Evolutionary conservation across 1,140 invertebrate species (phyloP), one percentile per base, ranked within the genome.

Genomic region (Drosophila kurseongensis): DNA sequence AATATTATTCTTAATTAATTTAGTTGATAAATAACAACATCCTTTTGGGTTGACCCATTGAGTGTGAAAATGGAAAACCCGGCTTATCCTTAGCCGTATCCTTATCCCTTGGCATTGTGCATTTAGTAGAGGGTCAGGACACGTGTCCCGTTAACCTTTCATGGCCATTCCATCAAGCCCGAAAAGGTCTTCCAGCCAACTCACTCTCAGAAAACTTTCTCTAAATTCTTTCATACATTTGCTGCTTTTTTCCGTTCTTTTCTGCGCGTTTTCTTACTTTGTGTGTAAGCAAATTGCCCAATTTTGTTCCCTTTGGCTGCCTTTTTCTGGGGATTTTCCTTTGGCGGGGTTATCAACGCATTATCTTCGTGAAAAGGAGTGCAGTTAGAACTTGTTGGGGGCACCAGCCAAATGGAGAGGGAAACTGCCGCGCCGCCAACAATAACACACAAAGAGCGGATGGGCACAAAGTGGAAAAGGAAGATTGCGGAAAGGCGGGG

Each of bases 231-330:
- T 76, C 42, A 55, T 75, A 77, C 71, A 67, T 62, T 50, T 59
- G 66, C 61, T 58, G 40, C 32, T 68, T 69, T 56, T 38, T 29
- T 67, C 56, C 62, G 42, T 40, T 56, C 35, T 38, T 29, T 41
- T 44, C 58, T 55, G 42, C 67, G 56, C 61, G 67, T 83, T 77
- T 83, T 88, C 71, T 79, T 88, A 68, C 63, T 78, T 79, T 78
- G 75, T 78, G 76, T 83, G 84, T 88, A 88, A 88, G 83, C 83
- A 88, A 88, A 88, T 88, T 88, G 83, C 84, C 83, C 83, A 88
- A 89, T 88, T 88, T 88, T 57, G 80, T 47, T 56, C 47, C 47
- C 57, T 65, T 42, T 41, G 44, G 8, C 41, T 13, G 8, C 41
- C n/a, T 42, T 40, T 40, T 56, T 35, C 57, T 58, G n/a, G 36